Base-by-base conservation (phyloP, 2,113 vertebrate genomes). In the Oryzias melastigma region DNA sequence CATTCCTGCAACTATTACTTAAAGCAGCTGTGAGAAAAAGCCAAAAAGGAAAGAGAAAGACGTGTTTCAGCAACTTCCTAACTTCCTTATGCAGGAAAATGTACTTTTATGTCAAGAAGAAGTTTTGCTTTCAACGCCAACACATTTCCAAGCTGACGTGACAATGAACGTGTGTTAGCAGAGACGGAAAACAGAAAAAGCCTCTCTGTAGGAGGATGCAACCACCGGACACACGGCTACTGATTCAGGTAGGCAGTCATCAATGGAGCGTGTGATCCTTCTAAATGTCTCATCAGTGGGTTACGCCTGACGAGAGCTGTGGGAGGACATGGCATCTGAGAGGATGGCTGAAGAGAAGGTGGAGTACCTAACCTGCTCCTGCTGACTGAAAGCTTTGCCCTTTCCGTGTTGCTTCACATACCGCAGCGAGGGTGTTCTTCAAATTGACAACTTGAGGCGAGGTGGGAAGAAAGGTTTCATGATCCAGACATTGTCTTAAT, bases 351-450 rank as follows among this genome's bases (percentile, higher is more conserved):
- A 43, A 68, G 35, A 62, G 29, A 71, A 46, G 59, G 44, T 63
- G 64, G 53, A 69, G 22, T 8, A 47, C 47, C 53, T 44, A 51
- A 59, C 41, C 25, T 48, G 20, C 45, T 54, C 61, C 48, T 44
- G 5, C 7, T 22, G n/a, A 24, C 20, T 63, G 63, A 54, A 62
- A 19, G 45, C 42, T 25, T 62, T 61, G 48, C 64, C 27, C 46
- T 45, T 58, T 41, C 47, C 40, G 60, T n/a, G 57, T 16, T 17
- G 7, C 52, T 62, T 64, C 47, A 83, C 86, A 5, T 94, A 99
- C 97, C 5, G 93, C 90, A 47, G 95, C 80, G 80, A 98, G 90
- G 13, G 97, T 87, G 17, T 92, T 96, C 92, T 98, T 98, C 88
- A 98, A 85, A 46, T 94, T 93, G 60, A 94, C 69, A 61, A 95